Base-by-base conservation (phyloP, 2,797 vertebrate species). In the Gambelia wislizenii region DNA sequence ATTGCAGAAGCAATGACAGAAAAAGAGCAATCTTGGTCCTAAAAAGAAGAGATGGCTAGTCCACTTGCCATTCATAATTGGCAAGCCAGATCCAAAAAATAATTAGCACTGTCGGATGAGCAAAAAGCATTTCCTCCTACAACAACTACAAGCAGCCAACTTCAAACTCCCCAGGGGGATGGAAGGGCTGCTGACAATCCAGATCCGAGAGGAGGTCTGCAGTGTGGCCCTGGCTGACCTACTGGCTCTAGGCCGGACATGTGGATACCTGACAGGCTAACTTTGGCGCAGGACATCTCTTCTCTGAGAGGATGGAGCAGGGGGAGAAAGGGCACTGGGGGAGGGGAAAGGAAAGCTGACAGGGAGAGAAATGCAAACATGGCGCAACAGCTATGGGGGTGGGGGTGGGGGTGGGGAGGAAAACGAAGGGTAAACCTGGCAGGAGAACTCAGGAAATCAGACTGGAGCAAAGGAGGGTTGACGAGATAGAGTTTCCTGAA, bases 361-460 rank as follows among this genome's bases (percentile, higher is more conserved):
- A 96, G 95, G 95, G 95, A 94, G 92, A 94, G 94, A 96, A 96
- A 95, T 79, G 94, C 96, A 97, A 96, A 95, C 95, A 96, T 30
- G 95, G 94, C 74, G 94, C 88, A 93, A 91, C 87, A 93, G 95
- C 78, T 78, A 3, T 88, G 92, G 92, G 89, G 90, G 91, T 20
- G 36, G 0, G 4, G 94, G 95, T 94, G 94, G 94, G 77, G 92
- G 95, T 88, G 94, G 94, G 95, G 94, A 97, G 96, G 97, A 97
- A 97, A 95, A 95, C 96, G 96, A 93, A 95, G 96, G 96, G 97
- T 96, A 97, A 96, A 96, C 97, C 95, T 94, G 96, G 96, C 95
- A 96, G 95, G 96, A 97, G 96, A 94, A 95, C 96, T 96, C 96
- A 97, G 97, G 97, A 97, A 98, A 95, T 95, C 56, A 39, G 91